Evolutionary conservation across 37 sponge, comb jelly and placozoan species (phyloP).

Genomic region (Haliclona indistincta): DNA sequence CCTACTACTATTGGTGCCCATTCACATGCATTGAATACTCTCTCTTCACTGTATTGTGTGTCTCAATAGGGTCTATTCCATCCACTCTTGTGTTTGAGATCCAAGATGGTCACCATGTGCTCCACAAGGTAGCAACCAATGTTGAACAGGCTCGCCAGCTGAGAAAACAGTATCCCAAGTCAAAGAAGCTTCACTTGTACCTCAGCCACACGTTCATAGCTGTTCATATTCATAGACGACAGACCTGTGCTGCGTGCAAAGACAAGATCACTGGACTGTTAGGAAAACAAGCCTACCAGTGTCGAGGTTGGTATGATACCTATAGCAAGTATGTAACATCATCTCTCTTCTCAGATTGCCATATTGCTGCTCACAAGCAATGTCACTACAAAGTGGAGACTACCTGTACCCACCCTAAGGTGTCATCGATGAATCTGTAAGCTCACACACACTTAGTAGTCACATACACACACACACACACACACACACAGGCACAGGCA

Average conservation of each 20-base stretch:
- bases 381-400: constrained; percentile 59
- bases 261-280: constrained; percentile 50
- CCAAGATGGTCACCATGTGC: background rate
- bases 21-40: too few species aligned
- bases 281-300: constrained; percentile 58
- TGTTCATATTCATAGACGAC: constrained; percentile 28
- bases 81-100: constrained; percentile 69
- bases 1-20: background rate
- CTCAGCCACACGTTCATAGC: constrained; percentile 63
- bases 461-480: constrained; percentile 8
- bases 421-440: constrained; percentile 56
- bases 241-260: constrained; percentile 32
- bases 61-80: background rate
- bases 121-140: constrained; percentile 43
- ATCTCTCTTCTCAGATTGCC: constrained; percentile 26
- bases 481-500: constrained; percentile 11
- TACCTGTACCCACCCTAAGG: constrained; percentile 21
- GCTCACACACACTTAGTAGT: too few species aligned
- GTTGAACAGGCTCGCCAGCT: constrained; percentile 48
- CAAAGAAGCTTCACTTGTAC: constrained; percentile 64
- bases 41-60: background rate
- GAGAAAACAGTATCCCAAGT: constrained; percentile 8
- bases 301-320: constrained; percentile 29
- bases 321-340: background rate
- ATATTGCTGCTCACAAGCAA: constrained; percentile 41